phyloP scores from a whole-genome alignment of 2,797 vertebrate species.

The Cuniculus paca region DNA sequence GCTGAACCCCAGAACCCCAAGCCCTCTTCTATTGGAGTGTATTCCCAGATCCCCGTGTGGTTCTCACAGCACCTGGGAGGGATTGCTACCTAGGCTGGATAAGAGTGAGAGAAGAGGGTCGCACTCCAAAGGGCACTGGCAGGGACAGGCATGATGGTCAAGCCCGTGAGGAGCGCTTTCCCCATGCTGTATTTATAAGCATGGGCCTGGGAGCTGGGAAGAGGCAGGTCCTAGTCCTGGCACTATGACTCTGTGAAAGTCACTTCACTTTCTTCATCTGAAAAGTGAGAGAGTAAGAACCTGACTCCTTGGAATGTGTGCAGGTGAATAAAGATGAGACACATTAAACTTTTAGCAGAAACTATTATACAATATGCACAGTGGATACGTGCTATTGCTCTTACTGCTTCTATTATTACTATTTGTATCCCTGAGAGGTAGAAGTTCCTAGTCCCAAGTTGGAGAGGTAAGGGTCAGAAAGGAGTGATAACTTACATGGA shows the following conservation, averaged over 20 bases:
- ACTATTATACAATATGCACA: neutral
- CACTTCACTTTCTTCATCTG: neutral
- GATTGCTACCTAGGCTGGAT: neutral
- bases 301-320: neutral
- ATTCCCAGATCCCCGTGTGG: neutral
- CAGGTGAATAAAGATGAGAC: neutral
- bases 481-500: neutral
- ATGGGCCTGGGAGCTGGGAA: accelerated
- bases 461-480: neutral
- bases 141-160: neutral
- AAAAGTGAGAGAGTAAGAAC: neutral
- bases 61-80: neutral
- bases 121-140: neutral
- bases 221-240: neutral
- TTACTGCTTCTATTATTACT: neutral
- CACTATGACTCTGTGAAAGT: neutral
- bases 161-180: neutral
- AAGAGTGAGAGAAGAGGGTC: neutral
- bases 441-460: neutral
- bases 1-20: neutral
- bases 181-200: neutral
- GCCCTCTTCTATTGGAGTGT: neutral
- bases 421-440: neutral
- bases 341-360: neutral
- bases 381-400: neutral